Evolutionary conservation across 37 sponge, comb jelly and placozoan species (phyloP), one percentile per base, ranked within the genome.

Genomic region (Theonella swinhoei): DNA sequence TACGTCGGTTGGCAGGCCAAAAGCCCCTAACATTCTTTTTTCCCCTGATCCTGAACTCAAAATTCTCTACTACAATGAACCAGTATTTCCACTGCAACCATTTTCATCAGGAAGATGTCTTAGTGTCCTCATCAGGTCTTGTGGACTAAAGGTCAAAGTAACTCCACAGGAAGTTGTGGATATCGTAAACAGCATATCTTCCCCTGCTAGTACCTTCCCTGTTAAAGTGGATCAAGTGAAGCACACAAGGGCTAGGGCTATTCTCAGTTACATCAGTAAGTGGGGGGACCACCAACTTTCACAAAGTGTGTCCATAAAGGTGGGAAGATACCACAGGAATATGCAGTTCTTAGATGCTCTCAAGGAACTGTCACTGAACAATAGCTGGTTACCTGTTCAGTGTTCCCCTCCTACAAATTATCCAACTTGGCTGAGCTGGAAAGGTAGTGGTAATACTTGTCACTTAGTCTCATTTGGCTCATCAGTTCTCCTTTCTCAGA

Each of bases 371-470:
- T 29, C 78, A 2, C 33, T 4, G 17, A 72, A 71, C 35, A 30
- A 24, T 23, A 77, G 71, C 60, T 88, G 83, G 83, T 71, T 89
- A 14, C 90, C 90, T 47, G 70, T 89, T 39, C 62, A 14, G 28
- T 22, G 61, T 23, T 32, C 11, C 17, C 41, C 39, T 31, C 90
- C 90, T 8, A 34, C 0, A 22, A 47, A 67, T 33, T 89, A 89
- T 37, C 85, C 90, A 11, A 20, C 26, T 20, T 54, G 62, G 11
- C 42, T 89, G 33, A 30, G 20, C 29, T 89, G 90, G 90, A 79
- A 74, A 68, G 90, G 90, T 60, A 23, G 17, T 7, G 69, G 41
- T 38, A 70, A 7, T 22, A 60, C 5, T 0, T 86, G 80, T 23
- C 80, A 86, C 64, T 79, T 86, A 30, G 36, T 72, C 23, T 65